A percentile compares a stretch with the other conserved stretches of the same genome.
Conservation (phyloP, 2,113 vertebrate species). For the Acinonyx jubatus region DNA sequence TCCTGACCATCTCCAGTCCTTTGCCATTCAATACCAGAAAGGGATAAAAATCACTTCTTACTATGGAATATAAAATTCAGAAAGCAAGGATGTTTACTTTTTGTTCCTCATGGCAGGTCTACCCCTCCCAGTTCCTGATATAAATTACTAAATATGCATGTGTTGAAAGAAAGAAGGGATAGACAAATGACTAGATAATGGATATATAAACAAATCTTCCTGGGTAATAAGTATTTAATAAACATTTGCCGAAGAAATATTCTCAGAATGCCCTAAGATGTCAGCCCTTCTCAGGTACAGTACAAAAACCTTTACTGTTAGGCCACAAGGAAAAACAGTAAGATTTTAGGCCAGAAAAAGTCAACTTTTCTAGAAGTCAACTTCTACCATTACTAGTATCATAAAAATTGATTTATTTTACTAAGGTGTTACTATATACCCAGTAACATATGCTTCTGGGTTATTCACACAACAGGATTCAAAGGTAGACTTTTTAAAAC, state of each 20-base stretch:
- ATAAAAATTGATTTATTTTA: neutral
- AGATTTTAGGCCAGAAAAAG: neutral
- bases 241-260: neutral
- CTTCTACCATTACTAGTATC: neutral
- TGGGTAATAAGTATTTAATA: neutral
- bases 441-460: neutral
- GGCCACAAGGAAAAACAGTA: neutral
- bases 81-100: neutral
- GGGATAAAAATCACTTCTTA: neutral
- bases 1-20: neutral
- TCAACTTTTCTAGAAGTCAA: neutral
- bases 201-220: neutral
- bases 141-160: neutral
- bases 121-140: fast-evolving
- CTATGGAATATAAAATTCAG: neutral
- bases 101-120: neutral
- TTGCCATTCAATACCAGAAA: neutral
- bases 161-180: neutral
- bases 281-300: neutral
- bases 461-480: neutral
- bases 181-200: neutral
- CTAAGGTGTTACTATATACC: neutral
- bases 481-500: neutral
- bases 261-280: neutral
- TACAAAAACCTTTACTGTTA: neutral